Evolutionary conservation across 2,113 vertebrate genomes (phyloP).

Genomic region (Natator depressus): DNA sequence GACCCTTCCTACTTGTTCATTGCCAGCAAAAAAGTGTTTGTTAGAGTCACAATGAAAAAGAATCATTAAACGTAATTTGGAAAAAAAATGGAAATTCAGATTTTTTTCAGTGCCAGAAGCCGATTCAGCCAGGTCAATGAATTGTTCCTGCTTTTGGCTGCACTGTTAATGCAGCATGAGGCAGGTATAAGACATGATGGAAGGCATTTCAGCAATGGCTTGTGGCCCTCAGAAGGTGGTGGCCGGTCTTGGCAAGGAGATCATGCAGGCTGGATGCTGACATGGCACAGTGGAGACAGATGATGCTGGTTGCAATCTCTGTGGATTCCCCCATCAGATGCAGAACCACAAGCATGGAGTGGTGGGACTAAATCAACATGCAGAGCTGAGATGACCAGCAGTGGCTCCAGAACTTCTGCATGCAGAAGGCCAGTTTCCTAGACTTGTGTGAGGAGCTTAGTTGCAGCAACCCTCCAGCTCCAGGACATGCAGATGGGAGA

Average conservation of each 20-base stretch:
- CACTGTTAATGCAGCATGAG: too few species aligned
- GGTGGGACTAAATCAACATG: not conserved
- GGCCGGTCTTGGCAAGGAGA: too few species aligned
- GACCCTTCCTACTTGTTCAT: not conserved
- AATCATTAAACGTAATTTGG: not conserved
- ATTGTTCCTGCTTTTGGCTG: too few species aligned
- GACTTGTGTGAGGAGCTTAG: too few species aligned
- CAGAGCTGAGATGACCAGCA: not conserved
- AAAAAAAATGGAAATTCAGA: not conserved
- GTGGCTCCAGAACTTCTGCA: not conserved
- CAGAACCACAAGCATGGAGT: not conserved
- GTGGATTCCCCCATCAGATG: not conserved
- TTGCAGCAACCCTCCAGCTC: too few species aligned
- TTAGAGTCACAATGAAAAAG: not conserved
- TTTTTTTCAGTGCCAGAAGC: not conserved
- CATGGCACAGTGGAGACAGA: not conserved
- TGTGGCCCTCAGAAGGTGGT: too few species aligned
- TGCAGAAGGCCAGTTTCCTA: too few species aligned
- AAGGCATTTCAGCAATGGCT: too few species aligned
- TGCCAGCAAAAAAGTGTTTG: not conserved
- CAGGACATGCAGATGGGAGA: too few species aligned
- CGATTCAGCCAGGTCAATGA: too few species aligned
- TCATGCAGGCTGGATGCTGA: not conserved
- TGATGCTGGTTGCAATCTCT: not conserved
- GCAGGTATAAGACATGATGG: too few species aligned